Evolutionary conservation across 2,888 invertebrate species (phyloP), one percentile per base, ranked within the genome.

Genomic region (Melangyna quadrimaculata): DNA sequence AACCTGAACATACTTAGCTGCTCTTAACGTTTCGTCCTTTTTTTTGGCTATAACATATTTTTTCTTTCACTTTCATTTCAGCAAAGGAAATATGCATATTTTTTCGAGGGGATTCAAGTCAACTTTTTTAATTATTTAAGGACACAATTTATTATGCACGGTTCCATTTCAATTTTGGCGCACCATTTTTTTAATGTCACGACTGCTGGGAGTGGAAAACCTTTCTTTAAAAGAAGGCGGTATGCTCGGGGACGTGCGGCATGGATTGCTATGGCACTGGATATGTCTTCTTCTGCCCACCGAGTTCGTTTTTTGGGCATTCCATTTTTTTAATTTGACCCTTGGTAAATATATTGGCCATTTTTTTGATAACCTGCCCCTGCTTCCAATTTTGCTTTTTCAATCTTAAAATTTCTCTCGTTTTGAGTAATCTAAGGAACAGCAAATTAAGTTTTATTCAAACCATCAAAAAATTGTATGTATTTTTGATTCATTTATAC

Each of bases 11-110:
- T 61, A 74, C 17, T 78, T 65, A 9, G 74, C 71, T 10, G 83
- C 80, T 19, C 48, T 19, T 19, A 87, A n/a, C 29, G 78, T 59
- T 14, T 65, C 19, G 32, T 75, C 78, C 10, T 43, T 78, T 10
- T 57, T 72, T 5, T 72, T 57, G 45, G 45, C 82, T 65, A 8
- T 74, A 82, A 24, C 45, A 75, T 29, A 75, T 75, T 10, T 75
- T 78, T 48, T 84, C 78, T 57, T 73, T 72, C 0, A 43, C 29
- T 63, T 27, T 63, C 43, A 63, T 63, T 29, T 63, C 27, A 7
- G 45, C 45, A 6, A 40, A 40, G n/a, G n/a, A 40, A n/a, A 6
- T 6, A 63, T 19, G 17, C 27, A 45, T 22, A 19, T 63, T 45
- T 63, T 63, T 5, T 45, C 29, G 8, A 45, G 1, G 1, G 12